Conservation (phyloP, 2,888 invertebrate genomes). For the Escarpia spicata region DNA sequence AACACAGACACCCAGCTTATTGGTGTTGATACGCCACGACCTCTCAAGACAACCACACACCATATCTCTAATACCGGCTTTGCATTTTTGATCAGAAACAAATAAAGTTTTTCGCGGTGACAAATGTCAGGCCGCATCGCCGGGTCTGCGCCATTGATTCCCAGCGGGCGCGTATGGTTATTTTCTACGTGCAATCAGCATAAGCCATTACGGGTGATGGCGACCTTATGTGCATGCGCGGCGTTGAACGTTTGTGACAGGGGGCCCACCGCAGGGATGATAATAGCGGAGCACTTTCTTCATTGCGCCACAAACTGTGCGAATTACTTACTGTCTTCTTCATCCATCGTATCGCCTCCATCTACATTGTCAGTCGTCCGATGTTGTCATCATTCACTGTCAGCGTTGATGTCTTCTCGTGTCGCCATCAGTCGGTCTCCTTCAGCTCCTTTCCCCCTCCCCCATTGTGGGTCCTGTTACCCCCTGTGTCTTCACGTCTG, state of each 20-base stretch:
- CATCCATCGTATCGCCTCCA: background rate
- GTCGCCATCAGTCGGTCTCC: background rate
- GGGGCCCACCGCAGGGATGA: background rate
- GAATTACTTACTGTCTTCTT: constrained; percentile 16
- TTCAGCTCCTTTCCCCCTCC: background rate
- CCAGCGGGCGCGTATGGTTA: constrained; percentile 16
- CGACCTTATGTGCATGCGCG: background rate
- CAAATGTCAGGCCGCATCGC: background rate
- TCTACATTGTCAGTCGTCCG: background rate
- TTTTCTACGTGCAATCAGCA: constrained; percentile 7
- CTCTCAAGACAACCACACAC: background rate
- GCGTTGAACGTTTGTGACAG: background rate
- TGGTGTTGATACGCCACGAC: background rate
- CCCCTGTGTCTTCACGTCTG: background rate
- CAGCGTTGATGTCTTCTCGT: background rate
- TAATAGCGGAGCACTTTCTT: background rate
- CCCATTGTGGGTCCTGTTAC: background rate
- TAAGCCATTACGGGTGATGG: constrained; percentile 12
- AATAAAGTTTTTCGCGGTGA: constrained; percentile 11
- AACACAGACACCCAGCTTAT: background rate
- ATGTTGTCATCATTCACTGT: constrained; percentile 5
- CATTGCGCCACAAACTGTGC: background rate
- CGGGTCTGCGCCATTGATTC: background rate
- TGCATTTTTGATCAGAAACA: constrained; percentile 16
- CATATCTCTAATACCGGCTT: constrained; percentile 12